A percentile compares a stretch with the other conserved stretches of the same genome.
phyloP scores from a whole-genome alignment of 2,113 vertebrate genomes.

The Plecturocebus donacophilus region DNA sequence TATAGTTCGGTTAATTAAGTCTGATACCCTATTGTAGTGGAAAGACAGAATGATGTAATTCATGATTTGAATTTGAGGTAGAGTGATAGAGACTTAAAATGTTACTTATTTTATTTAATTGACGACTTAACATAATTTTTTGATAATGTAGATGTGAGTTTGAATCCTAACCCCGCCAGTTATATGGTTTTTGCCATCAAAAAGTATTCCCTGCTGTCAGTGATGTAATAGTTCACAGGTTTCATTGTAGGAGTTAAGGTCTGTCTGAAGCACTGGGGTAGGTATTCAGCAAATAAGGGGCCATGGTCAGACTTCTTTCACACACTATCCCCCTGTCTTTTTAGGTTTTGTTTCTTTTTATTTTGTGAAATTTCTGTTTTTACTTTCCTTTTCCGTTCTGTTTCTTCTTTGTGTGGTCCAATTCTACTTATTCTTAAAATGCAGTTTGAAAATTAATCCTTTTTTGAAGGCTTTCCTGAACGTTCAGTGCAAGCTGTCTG shows the following conservation, averaged over 20 bases:
- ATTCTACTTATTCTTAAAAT: neutral
- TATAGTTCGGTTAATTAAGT: neutral
- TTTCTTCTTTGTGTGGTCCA: neutral
- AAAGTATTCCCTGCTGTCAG: neutral
- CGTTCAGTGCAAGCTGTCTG: neutral
- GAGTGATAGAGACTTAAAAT: neutral
- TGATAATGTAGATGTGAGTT: neutral
- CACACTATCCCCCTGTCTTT: neutral
- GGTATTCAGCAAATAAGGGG: neutral
- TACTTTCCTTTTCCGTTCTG: neutral
- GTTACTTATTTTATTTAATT: neutral
- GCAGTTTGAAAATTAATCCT: constrained; percentile 3
- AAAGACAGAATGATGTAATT: neutral
- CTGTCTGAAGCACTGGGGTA: neutral
- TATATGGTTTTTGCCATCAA: neutral
- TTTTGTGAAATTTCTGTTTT: neutral
- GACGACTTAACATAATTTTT: neutral
- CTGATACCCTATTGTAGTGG: neutral
- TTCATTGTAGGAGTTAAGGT: neutral
- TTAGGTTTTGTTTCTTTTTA: neutral
- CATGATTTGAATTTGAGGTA: neutral
- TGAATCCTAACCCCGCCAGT: neutral
- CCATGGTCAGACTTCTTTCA: neutral
- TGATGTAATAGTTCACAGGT: neutral
- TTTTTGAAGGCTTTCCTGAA: neutral